Evolutionary conservation across 2,113 vertebrate species (phyloP), one percentile per base, ranked within the genome.

Genomic region (Galbula dea): DNA sequence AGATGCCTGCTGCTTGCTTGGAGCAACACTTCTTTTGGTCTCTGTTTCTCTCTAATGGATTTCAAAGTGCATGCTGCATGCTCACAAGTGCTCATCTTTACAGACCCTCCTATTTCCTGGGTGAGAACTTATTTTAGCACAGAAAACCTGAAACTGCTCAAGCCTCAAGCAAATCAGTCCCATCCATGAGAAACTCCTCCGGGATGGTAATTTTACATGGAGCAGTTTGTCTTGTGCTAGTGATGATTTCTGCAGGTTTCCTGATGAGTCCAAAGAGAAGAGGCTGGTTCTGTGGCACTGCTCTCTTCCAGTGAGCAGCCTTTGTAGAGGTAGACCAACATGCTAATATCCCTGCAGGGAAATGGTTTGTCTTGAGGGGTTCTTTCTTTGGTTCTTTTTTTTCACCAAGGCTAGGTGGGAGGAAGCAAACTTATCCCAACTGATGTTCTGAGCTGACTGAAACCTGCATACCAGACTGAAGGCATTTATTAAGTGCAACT

Each of bases 401-500:
- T 89, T 45, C 78, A 73, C 67, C 71, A 67, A n/a, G 67, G 32
- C 32, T 86, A 36, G 87, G 46, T 77, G 51, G 45, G 45, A 93
- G 48, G 73, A 92, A 95, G n/a, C 29, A 84, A 94, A 88, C 36
- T 1, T 59, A 36, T 62, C 66, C 93, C 78, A 95, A 84, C 66
- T 91, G 81, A 90, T 3, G 0, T 46, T 89, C 79, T 82, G 45
- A 82, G 36, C 72, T 57, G 49, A 67, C 54, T 87, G 92, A 86
- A 88, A 79, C 59, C 58, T 89, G 75, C 75, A 88, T 63, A 41
- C 78, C 93, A 91, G 78, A 88, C 84, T 87, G 46, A 6, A 69
- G 63, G 63, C 80, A 86, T 94, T 83, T 83, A 88, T 88, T 94
- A 90, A 91, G 95, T 81, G 37, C 79, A 1, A 72, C 88, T 91